These are phyloP conservation scores for Melinaea marsaeus DNA, from an alignment of 2,888 invertebrate genomes.

Conservation along the genomic window DNA sequence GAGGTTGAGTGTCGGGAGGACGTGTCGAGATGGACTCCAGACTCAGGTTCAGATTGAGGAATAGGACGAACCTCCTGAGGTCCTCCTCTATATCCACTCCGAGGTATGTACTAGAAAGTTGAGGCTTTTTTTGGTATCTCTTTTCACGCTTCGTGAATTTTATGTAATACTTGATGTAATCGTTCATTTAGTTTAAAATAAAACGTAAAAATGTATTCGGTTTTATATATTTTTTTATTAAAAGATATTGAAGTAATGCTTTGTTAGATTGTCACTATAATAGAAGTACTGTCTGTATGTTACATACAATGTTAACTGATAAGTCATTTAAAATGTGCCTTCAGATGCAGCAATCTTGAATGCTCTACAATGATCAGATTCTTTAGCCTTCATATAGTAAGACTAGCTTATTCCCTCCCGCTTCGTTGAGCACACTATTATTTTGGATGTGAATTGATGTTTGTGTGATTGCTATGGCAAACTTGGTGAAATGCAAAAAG, in stretches of 20 bases:
- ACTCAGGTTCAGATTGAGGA: constrained; percentile 52
- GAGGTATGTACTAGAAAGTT: constrained; percentile 47
- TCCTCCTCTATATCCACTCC: constrained; percentile 66
- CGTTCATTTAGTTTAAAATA: not conserved
- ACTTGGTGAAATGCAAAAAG: too few relatives aligned
- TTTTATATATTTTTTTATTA: too few relatives aligned
- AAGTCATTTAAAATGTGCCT: not conserved
- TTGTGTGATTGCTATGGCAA: too few relatives aligned
- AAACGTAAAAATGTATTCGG: not conserved
- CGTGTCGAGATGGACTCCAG: constrained; percentile 70
- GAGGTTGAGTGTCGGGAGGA: constrained; percentile 61
- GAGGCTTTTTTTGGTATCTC: constrained; percentile 11
- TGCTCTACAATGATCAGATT: not conserved
- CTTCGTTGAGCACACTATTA: too few relatives aligned
- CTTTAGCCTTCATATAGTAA: not conserved
- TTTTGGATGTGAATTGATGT: too few relatives aligned
- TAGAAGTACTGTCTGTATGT: constrained; percentile 9
- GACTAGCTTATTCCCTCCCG: too few relatives aligned
- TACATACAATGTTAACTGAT: not conserved
- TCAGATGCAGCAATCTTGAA: constrained; percentile 2
- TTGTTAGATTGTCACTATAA: not conserved
- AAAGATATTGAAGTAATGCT: too few relatives aligned
- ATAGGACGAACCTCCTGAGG: constrained; percentile 55
- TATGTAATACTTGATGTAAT: constrained; percentile 13
- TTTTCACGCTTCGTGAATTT: constrained; percentile 20